phyloP scores from a whole-genome alignment of 2,797 vertebrate species.

The Choloepus didactylus region DNA sequence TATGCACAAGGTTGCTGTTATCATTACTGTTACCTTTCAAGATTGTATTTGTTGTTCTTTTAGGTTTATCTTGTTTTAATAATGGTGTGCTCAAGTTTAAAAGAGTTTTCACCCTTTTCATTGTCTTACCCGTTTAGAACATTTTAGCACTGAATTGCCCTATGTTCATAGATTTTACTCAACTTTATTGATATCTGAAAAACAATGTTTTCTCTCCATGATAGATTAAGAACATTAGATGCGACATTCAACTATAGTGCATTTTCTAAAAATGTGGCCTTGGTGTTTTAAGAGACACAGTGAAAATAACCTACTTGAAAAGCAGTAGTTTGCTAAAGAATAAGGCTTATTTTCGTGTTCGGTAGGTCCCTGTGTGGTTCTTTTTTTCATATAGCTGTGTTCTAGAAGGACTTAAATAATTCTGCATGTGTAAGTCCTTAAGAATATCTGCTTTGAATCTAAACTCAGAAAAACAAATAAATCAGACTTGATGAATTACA shows the following conservation, averaged over 20 bases:
- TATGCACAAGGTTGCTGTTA: not conserved
- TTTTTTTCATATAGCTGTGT: not conserved
- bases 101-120: not conserved
- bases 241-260: not conserved
- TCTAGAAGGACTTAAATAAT: slow-evolving; percentile 22
- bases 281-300: slow-evolving; percentile 5
- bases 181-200: slow-evolving; percentile 7
- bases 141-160: slow-evolving; percentile 12
- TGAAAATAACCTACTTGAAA: slow-evolving; percentile 46
- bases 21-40: not conserved
- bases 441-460: slow-evolving; percentile 15
- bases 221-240: not conserved
- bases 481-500: slow-evolving; percentile 46
- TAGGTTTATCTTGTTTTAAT: slow-evolving; percentile 19
- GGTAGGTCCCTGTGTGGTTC: not conserved
- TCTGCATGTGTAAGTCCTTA: slow-evolving; percentile 37
- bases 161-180: not conserved
- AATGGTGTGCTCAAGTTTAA: not conserved
- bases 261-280: slow-evolving; percentile 48
- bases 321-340: slow-evolving; percentile 24
- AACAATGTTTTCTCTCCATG: not conserved
- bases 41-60: not conserved
- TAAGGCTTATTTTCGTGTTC: slow-evolving; percentile 45
- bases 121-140: slow-evolving; percentile 8
- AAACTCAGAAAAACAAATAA: slow-evolving; percentile 28